Evolutionary conservation across 2,797 vertebrate genomes (phyloP).

Genomic region (Poeciliopsis turneri): DNA sequence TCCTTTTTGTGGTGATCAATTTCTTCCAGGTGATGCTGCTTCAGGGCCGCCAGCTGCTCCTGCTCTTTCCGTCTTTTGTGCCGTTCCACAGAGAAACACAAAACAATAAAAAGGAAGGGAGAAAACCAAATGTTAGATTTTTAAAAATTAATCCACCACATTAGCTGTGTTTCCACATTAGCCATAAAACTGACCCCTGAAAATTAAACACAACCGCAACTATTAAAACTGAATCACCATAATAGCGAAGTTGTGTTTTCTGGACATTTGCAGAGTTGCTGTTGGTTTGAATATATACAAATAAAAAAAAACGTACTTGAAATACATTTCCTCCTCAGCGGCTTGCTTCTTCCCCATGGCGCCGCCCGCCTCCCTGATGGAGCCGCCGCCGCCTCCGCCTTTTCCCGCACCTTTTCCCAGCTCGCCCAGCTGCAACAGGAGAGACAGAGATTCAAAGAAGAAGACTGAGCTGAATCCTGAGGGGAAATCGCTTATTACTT

Average conservation of each 20-base stretch:
- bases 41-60: slow-evolving; percentile 86
- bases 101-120: background rate
- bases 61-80: slow-evolving; percentile 82
- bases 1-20: slow-evolving; percentile 90
- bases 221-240: too few species aligned
- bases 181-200: too few species aligned
- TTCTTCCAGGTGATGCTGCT: slow-evolving; percentile 91
- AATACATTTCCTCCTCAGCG: slow-evolving; percentile 92
- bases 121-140: background rate
- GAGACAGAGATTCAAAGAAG: background rate
- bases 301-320: slow-evolving; percentile 83
- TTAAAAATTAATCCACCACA: background rate
- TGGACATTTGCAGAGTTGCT: too few species aligned
- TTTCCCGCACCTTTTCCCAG: slow-evolving; percentile 88
- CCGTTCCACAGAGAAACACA: background rate
- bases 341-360: slow-evolving; percentile 88
- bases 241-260: too few species aligned
- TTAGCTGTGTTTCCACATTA: background rate
- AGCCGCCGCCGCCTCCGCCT: slow-evolving; percentile 83
- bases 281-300: background rate
- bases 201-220: too few species aligned
- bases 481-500: too few species aligned
- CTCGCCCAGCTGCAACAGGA: slow-evolving; percentile 82
- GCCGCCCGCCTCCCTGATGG: slow-evolving; percentile 90
- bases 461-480: too few species aligned